These are phyloP conservation scores for Cyanoderma ruficeps DNA, from an alignment of 2,113 vertebrate genomes.

Conservation along the genomic window DNA sequence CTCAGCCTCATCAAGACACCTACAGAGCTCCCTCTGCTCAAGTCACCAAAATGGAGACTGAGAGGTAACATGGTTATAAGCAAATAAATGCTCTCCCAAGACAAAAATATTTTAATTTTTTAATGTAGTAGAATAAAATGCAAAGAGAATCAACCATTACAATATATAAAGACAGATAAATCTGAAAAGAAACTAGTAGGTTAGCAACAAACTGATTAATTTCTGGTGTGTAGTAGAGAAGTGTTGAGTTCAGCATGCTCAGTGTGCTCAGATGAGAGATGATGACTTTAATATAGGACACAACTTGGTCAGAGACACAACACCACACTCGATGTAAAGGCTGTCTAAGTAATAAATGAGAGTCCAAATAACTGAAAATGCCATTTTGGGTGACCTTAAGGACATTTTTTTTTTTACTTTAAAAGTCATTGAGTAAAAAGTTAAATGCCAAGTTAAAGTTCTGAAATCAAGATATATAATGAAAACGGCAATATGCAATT, in stretches of 20 bases:
- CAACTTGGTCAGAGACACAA: background rate
- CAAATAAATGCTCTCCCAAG: background rate
- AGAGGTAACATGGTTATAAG: background rate
- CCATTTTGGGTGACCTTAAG: background rate
- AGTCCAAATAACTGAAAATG: background rate
- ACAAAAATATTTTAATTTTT: background rate
- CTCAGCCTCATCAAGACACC: background rate
- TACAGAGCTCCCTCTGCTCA: background rate
- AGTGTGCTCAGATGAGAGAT: background rate
- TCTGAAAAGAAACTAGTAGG: background rate
- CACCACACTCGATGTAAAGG: rapidly evolving
- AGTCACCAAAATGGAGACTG: background rate
- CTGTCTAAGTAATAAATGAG: background rate
- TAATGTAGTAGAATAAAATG: background rate
- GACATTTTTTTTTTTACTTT: background rate
- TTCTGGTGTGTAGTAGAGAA: background rate
- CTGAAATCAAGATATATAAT: background rate
- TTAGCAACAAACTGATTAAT: background rate
- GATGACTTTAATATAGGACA: background rate
- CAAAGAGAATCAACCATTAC: background rate
- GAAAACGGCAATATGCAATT: background rate
- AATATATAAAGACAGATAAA: background rate
- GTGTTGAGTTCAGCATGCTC: background rate
- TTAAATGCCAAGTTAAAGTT: background rate
- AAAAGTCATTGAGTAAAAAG: background rate